Base-by-base conservation (phyloP, 2,113 vertebrate genomes). In the Tetraodon nigroviridis region DNA sequence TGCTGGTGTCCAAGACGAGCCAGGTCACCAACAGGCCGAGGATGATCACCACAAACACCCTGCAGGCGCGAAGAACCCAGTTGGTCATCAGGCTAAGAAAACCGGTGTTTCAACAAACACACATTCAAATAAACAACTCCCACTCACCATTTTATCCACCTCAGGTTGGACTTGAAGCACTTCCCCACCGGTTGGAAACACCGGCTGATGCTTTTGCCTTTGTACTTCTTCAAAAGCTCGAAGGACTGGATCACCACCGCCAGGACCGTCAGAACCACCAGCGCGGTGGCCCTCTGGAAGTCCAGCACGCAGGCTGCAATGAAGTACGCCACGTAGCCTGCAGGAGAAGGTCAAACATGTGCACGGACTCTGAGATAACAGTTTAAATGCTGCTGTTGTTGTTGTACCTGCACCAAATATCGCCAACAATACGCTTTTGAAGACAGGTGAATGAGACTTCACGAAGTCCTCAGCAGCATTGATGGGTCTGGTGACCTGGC, bases 61-160 rank as follows among this genome's bases (percentile, higher is more conserved):
- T 99, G 79, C 58, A 61, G 72, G 46, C 2, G 70, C 19, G 74
- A n/a, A 17, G 52, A 56, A 59, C 40, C 24, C 29, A 4, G 16
- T 17, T 47, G 51, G 11, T 46, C 4, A 37, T 12, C 8, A 12
- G 8, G 32, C 32, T 12, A 10, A 12, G 32, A 10, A 37, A 8
- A 10, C 47, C 13, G 12, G 11, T 8, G 13, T 20, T 27, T 27
- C 24, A 27, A 11, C 1, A 5, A n/a, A n/a, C 6, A n/a, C 6
- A 16, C 44, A 46, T n/a, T n/a, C 3, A 46, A 46, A 54, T 52
- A 61, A 45, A 55, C 1, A 45, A 61, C 11, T 19, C 41, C 54
- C 42, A 89, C 92, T 91, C 78, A 99, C 97, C 96, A 94, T 85
- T 92, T 93, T 20, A 94, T 55, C 96, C 95, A 96, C 0, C 42